These are phyloP conservation scores for Anthopleura sola DNA, from an alignment of 64 coral and sea anemone genomes.

Conservation along the genomic window DNA sequence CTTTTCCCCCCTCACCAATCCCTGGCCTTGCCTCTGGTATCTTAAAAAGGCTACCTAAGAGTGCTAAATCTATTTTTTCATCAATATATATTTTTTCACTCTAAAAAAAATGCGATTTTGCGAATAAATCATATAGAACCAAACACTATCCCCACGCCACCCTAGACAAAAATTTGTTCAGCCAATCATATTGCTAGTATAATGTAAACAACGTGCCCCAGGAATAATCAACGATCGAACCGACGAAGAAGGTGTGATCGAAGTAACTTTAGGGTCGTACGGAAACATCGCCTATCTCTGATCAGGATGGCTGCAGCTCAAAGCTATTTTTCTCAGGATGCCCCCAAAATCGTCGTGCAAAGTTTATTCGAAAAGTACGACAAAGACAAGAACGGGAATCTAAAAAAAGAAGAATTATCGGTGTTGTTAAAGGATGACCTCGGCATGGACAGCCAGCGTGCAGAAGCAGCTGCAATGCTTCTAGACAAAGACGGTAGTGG, in stretches of 20 bases:
- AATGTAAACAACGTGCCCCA: background rate
- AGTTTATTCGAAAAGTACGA: constrained; percentile 65
- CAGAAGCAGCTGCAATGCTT: constrained; percentile 44
- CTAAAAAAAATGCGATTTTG: too few relatives aligned
- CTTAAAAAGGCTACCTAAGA: too few relatives aligned
- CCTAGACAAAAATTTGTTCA: background rate
- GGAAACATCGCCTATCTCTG: background rate
- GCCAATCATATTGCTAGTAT: background rate
- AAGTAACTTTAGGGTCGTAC: background rate
- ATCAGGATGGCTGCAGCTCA: background rate
- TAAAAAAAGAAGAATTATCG: constrained; percentile 5
- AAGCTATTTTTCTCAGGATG: background rate
- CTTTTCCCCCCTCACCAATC: too few relatives aligned
- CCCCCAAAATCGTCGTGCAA: background rate
- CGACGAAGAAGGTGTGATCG: background rate
- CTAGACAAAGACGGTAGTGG: constrained; percentile 71
- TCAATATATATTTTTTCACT: background rate
- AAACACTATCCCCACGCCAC: background rate
- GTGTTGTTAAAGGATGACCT: constrained; percentile 39
- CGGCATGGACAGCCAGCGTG: constrained; percentile 28
- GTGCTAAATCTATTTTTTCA: too few relatives aligned
- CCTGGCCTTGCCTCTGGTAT: too few relatives aligned
- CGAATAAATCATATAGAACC: background rate
- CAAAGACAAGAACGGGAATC: constrained; percentile 30
- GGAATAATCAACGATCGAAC: background rate